Evolutionary conservation across 2,888 invertebrate species (phyloP), one percentile per base, ranked within the genome.

Genomic region (Xanthorhoe designata): DNA sequence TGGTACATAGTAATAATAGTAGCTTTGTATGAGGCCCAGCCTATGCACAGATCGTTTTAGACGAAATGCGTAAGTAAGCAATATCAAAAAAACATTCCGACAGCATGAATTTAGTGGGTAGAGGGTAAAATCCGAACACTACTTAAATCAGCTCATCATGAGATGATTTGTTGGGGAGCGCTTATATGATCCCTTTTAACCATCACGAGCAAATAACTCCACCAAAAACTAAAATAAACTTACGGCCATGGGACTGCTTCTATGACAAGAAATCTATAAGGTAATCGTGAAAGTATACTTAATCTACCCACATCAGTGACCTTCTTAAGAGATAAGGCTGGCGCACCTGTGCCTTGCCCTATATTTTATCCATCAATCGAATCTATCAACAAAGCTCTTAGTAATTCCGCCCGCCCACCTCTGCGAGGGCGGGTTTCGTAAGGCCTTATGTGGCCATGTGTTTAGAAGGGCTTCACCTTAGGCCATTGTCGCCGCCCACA

Each of bases 371-470:
- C 52, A 24, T 19, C 13, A 57, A 42, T 59, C 55, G 62, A 63
- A 52, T 45, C 54, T 47, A 58, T 62, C 29, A 24, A 24, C 24
- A 24, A 24, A 24, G 29, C 15, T n/a, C n/a, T n/a, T 52, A 17
- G 32, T 32, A 7, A 7, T 32, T 53, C 68, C 68, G 61, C 68
- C 64, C 64, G 64, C 68, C 68, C 57, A 68, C 64, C 19, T 8
- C 19, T 42, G 61, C 55, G 81, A 75, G 77, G 75, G 73, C 69
- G 73, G 73, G 24, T 69, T 56, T 65, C 61, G 60, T 67, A 77
- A 86, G 80, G 80, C 81, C 81, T 75, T 79, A 76, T 76, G 75
- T 75, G 76, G 82, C 78, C 80, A 77, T 78, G 69, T 78, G 77
- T 73, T 75, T 66, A 60, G 64, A 69, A 73, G 75, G 73, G 73